Conservation (phyloP, 2,113 vertebrate species). For the Motacilla alba region DNA sequence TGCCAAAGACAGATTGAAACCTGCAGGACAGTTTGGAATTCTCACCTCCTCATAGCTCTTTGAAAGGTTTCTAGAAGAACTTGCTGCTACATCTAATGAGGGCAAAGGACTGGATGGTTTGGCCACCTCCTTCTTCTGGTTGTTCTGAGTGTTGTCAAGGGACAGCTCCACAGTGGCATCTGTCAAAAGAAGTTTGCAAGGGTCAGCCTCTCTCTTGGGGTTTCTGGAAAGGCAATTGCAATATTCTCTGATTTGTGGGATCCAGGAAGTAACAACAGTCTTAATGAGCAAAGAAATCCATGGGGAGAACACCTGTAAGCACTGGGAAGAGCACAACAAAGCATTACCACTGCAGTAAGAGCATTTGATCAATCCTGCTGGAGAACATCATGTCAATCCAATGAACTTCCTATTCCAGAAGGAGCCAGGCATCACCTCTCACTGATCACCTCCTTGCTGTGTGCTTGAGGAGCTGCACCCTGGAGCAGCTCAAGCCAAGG, state of each 20-base stretch:
- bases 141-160: conserved; percentile 83
- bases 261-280: neutral
- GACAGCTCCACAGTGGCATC: conserved; percentile 95
- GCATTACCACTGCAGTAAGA: neutral
- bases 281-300: neutral
- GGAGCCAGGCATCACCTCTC: neutral
- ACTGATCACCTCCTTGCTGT: neutral
- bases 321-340: accelerated
- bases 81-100: conserved; percentile 66
- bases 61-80: conserved; percentile 69
- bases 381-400: neutral
- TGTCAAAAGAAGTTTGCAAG: conserved; percentile 62
- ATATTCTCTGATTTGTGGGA: neutral
- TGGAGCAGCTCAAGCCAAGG: neutral
- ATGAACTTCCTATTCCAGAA: neutral
- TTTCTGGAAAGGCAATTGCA: neutral
- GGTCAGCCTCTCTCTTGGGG: neutral
- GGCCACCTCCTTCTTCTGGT: conserved; percentile 75
- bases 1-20: neutral
- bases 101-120: conserved; percentile 69
- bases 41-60: conserved; percentile 86
- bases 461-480: neutral
- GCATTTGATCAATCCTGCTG: neutral
- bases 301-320: neutral
- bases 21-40: neutral